Evolutionary conservation across 2,113 vertebrate genomes (phyloP).

Genomic region (Cyprinus carpio): DNA sequence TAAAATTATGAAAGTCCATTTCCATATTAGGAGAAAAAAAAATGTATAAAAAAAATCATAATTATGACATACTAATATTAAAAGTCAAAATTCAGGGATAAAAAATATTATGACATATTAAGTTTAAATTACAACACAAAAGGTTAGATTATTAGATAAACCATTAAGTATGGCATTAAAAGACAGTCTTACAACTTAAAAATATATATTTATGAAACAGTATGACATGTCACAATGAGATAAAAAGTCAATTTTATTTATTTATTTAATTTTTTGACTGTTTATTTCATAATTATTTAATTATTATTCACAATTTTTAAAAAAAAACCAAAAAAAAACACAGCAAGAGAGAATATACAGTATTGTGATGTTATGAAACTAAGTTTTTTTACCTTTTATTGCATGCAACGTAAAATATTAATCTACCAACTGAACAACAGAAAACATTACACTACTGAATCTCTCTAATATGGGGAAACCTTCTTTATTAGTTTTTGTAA

Average conservation of each 20-base stretch:
- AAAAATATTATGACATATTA: not conserved
- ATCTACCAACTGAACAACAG: not conserved
- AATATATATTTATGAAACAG: not conserved
- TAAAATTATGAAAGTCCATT: too few species aligned
- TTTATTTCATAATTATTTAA: too few species aligned
- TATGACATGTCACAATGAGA: not conserved
- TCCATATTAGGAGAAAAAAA: not conserved
- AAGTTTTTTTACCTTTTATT: not conserved
- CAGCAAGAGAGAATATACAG: not conserved
- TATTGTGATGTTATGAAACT: not conserved
- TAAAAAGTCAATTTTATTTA: not conserved
- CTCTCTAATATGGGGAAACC: not conserved
- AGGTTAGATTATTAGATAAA: too few species aligned
- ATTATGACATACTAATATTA: not conserved
- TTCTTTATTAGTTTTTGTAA: not conserved
- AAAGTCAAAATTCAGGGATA: not conserved
- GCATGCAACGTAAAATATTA: not conserved
- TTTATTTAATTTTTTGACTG: too few species aligned
- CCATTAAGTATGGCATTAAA: too few species aligned
- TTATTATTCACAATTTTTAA: not conserved
- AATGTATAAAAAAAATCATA: not conserved
- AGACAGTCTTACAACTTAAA: not conserved
- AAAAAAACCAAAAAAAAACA: not conserved
- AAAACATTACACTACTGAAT: not conserved
- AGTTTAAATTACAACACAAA: not conserved